Conservation (phyloP, 2,113 vertebrate genomes). For the Pygoscelis antarcticus region DNA sequence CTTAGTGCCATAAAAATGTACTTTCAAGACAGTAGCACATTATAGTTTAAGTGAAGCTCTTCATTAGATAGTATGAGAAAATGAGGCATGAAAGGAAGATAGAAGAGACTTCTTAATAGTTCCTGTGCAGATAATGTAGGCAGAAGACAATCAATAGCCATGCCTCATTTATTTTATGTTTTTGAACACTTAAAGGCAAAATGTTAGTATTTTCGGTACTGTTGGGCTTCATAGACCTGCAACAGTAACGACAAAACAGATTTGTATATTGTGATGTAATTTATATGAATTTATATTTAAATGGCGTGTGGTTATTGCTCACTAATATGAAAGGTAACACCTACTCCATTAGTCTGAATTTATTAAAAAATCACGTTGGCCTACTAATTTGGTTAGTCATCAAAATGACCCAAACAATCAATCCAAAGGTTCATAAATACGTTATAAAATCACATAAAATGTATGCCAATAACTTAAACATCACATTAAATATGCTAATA, state of each 20-base stretch:
- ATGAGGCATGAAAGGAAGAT: constrained; percentile 78
- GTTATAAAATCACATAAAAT: not conserved
- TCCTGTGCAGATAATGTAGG: constrained; percentile 70
- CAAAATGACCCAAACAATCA: not conserved
- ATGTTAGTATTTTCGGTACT: constrained; percentile 69
- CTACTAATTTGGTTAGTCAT: not conserved
- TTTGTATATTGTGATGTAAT: constrained; percentile 60
- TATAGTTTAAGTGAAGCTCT: constrained; percentile 75
- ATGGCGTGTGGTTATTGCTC: constrained; percentile 19
- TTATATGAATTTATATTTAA: constrained; percentile 44
- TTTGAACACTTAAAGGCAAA: constrained; percentile 69
- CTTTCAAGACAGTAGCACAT: constrained; percentile 64
- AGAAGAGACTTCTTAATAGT: constrained; percentile 74
- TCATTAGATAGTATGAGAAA: constrained; percentile 78
- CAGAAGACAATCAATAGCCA: constrained; percentile 74
- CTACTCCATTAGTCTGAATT: not conserved
- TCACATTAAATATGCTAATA: not conserved
- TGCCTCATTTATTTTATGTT: constrained; percentile 80
- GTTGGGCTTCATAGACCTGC: constrained; percentile 50
- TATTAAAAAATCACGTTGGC: not conserved
- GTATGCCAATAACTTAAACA: not conserved
- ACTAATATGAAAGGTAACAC: constrained; percentile 33
- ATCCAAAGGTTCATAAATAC: not conserved
- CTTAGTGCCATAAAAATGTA: constrained; percentile 68
- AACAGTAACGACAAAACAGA: constrained; percentile 69